These are phyloP conservation scores for Pandion haliaetus DNA, from an alignment of 2,113 vertebrate genomes.

Conservation along the genomic window DNA sequence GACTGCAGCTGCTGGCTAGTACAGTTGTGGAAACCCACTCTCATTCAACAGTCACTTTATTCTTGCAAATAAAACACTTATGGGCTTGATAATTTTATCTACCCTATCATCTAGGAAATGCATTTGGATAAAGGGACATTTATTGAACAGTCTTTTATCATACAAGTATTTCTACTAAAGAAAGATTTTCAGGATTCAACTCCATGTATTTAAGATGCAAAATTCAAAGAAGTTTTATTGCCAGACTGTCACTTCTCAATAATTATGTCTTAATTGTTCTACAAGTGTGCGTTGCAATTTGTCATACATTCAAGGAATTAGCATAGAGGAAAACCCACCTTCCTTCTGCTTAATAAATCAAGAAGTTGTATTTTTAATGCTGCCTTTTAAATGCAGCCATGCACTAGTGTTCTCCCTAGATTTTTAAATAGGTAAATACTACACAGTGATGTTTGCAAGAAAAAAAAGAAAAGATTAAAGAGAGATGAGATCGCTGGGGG, in stretches of 20 bases:
- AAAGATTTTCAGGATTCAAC: slow-evolving; percentile 4
- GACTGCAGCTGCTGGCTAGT: background rate
- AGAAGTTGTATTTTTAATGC: background rate
- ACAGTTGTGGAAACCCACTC: background rate
- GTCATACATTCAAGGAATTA: background rate
- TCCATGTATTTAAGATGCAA: slow-evolving; percentile 22
- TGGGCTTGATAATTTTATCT: slow-evolving; percentile 7
- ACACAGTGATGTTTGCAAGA: background rate
- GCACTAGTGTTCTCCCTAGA: background rate
- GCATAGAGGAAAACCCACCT: background rate
- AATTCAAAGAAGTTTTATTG: slow-evolving; percentile 42
- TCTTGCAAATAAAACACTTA: slow-evolving; percentile 1
- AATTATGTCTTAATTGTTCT: slow-evolving; percentile 42
- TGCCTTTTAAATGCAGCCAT: background rate
- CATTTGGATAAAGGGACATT: slow-evolving; percentile 18
- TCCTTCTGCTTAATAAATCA: background rate
- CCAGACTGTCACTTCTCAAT: slow-evolving; percentile 4
- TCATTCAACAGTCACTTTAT: background rate
- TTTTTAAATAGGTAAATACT: background rate
- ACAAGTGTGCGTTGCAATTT: background rate
- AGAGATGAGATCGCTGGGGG: background rate
- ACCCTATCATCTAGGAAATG: slow-evolving; percentile 24
- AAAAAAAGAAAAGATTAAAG: background rate
- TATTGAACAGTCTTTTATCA: slow-evolving; percentile 25
- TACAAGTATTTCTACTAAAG: slow-evolving; percentile 34